Conservation (phyloP, 2,888 invertebrate species). For the Philonicus albiceps region DNA sequence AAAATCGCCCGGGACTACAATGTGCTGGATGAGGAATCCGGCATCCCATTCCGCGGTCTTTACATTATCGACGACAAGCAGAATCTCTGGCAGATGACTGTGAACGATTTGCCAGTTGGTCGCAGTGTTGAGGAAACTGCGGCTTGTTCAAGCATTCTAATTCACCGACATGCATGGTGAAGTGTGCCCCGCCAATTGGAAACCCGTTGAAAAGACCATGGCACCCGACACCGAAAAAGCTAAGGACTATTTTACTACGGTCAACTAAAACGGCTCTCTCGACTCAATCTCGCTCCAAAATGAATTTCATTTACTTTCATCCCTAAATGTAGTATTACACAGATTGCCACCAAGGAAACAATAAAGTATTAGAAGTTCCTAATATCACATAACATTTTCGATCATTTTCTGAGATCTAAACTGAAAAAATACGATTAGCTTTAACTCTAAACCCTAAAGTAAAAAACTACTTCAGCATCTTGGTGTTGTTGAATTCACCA, state of each 20-base stretch:
- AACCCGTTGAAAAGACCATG: slow-evolving; percentile 91
- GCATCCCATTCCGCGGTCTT: slow-evolving; percentile 92
- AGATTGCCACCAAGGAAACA: neutral
- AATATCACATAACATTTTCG: too few relatives aligned
- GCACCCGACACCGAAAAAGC: slow-evolving; percentile 85
- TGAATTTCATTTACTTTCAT: neutral
- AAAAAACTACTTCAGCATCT: too few relatives aligned
- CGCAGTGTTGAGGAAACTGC: slow-evolving; percentile 91
- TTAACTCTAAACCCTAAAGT: too few relatives aligned
- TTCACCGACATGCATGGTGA: slow-evolving; percentile 93
- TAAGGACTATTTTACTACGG: slow-evolving; percentile 77
- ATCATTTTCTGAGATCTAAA: too few relatives aligned
- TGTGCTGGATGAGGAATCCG: slow-evolving; percentile 88
- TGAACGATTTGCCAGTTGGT: slow-evolving; percentile 97
- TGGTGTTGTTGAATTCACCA: too few relatives aligned
- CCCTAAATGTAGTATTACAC: neutral
- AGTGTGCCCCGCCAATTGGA: slow-evolving; percentile 96
- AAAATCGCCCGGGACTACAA: slow-evolving; percentile 88
- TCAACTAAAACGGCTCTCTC: slow-evolving; percentile 54
- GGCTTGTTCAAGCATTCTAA: slow-evolving; percentile 96
- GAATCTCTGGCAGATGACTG: slow-evolving; percentile 89
- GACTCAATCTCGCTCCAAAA: neutral
- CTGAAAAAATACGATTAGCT: too few relatives aligned
- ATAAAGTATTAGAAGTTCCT: slow-evolving; percentile 22
- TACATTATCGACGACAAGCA: slow-evolving; percentile 93